These are phyloP conservation scores for Macaria liturata DNA, from an alignment of 2,888 invertebrate species.

Conservation along the genomic window DNA sequence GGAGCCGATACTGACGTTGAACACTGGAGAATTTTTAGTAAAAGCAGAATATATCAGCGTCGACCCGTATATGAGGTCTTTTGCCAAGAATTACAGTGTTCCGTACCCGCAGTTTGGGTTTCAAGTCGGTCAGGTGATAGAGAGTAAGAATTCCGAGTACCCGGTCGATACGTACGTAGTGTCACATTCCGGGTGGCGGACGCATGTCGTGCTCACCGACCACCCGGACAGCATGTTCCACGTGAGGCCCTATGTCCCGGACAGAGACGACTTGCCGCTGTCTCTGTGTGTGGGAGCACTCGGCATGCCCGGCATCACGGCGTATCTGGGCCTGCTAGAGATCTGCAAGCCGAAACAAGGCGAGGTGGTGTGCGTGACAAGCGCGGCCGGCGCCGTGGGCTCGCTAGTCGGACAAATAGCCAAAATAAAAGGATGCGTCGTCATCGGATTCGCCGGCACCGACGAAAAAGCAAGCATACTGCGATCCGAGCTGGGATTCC, in stretches of 20 bases:
- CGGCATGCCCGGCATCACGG: constrained; percentile 84
- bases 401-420: constrained; percentile 87
- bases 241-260: constrained; percentile 59
- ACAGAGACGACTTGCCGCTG: constrained; percentile 69
- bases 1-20: constrained; percentile 57
- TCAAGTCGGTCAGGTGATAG: constrained; percentile 77
- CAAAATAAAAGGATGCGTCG: constrained; percentile 60
- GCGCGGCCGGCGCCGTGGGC: constrained; percentile 88
- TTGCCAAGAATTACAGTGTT: constrained; percentile 40
- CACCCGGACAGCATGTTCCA: constrained; percentile 43
- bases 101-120: constrained; percentile 55
- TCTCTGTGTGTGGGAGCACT: constrained; percentile 83
- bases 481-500: constrained; percentile 83
- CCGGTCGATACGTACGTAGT: constrained; percentile 83
- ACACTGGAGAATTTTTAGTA: constrained; percentile 79
- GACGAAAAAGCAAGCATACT: constrained; percentile 86
- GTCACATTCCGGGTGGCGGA: constrained; percentile 85
- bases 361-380: constrained; percentile 86
- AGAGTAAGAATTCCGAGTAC: constrained; percentile 83
- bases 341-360: constrained; percentile 85
- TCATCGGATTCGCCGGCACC: constrained; percentile 82
- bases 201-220: constrained; percentile 61
- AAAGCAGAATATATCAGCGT: constrained; percentile 85
- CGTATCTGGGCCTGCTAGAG: constrained; percentile 65
- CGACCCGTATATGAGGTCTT: constrained; percentile 85